Base-by-base conservation (phyloP, 2,888 invertebrate species). In the Anoplius nigerrimus region DNA sequence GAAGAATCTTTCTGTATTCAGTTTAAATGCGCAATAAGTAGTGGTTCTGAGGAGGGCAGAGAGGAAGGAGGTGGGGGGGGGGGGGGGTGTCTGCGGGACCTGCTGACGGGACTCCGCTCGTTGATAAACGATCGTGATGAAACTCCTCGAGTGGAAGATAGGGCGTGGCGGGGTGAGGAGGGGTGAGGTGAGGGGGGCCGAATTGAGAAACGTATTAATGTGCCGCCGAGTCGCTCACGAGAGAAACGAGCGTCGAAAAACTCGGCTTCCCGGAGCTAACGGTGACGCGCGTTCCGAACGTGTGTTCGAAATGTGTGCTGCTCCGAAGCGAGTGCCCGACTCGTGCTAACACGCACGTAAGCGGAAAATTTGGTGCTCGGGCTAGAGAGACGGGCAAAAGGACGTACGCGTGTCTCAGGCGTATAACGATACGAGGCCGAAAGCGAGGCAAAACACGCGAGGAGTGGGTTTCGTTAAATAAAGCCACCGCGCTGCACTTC, bases 91-190 rank as follows among this genome's bases (percentile, higher is more conserved):
- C 27, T 11, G 18, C 2, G 48, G 5, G 48, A 48, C 48, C 1
- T 16, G 18, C 48, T 8, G 15, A 5, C 53, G 53, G 53, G 11
- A 3, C n/a, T 21, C 34, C 22, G 11, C 21, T 43, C 22, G 66
- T 61, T 63, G 72, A 69, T 69, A 66, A 72, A 69, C 62, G 63
- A 59, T 60, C 60, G 62, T 42, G 62, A 45, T 54, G 57, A 62
- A 56, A 60, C 66, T 56, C 60, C 43, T 52, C 11, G 56, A 56
- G 60, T 22, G 24, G 42, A 45, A 66, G 66, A 69, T 69, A 62
- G 51, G 22, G n/a, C n/a, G 16, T 15, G 5, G 16, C 16, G 48
- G n/a, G 11, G 4, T 34, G 34, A 15, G 51, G 22, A 22, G 16
- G 48, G 5, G 16, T 8, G 48, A 48, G 11, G 4, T 34, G 34